Conservation (phyloP, 2,113 vertebrate species). For the Danio rerio region GRCz12tu NC_133182.1:74017501-74018000, state of each 20-base stretch:
- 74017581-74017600: constrained; percentile 60
- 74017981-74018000: too few species aligned
- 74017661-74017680: constrained; percentile 63
- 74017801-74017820: neutral
- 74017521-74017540: constrained; percentile 63
- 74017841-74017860: constrained; percentile 22
- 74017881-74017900: too few species aligned
- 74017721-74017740: constrained; percentile 56
- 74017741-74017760: constrained; percentile 56
- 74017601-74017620: constrained; percentile 63
- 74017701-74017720: constrained; percentile 50
- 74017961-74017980: too few species aligned
- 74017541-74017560: constrained; percentile 73
- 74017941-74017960: neutral
- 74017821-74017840: neutral
- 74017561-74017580: constrained; percentile 70
- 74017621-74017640: constrained; percentile 51
- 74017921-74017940: neutral
- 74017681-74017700: constrained; percentile 62
- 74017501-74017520: constrained; percentile 47
- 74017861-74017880: neutral
- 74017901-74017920: neutral
- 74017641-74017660: constrained; percentile 68
- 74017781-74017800: constrained; percentile 33
- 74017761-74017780: constrained; percentile 48